These are phyloP conservation scores for Chaetura pelagica DNA, from an alignment of 2,113 vertebrate genomes.

Conservation along the genomic window DNA sequence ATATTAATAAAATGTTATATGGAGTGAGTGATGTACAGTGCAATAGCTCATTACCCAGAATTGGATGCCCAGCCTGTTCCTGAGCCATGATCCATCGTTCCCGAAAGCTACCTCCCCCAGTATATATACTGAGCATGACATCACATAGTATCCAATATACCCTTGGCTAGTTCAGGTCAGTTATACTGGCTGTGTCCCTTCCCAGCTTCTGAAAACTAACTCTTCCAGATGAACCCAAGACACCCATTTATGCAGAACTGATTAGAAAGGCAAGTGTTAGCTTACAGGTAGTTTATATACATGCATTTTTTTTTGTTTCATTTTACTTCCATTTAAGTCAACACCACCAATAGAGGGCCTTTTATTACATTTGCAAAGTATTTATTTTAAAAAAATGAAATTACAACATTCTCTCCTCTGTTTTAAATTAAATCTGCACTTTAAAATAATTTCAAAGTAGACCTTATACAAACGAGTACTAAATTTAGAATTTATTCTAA, in stretches of 20 bases:
- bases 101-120: too few species aligned
- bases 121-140: too few species aligned
- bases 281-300: background rate
- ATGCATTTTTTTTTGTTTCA: background rate
- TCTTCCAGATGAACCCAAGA: too few species aligned
- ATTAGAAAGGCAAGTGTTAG: background rate
- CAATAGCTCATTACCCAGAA: too few species aligned
- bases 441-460: background rate
- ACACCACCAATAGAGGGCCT: background rate
- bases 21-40: too few species aligned
- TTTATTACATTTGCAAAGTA: background rate
- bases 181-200: too few species aligned
- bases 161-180: too few species aligned
- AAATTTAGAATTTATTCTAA: background rate
- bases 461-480: background rate
- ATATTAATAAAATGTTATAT: too few species aligned
- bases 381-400: background rate
- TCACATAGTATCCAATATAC: too few species aligned
- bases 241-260: background rate
- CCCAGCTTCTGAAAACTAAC: too few species aligned
- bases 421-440: background rate
- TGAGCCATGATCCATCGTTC: too few species aligned
- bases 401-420: background rate
- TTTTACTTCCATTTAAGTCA: background rate
- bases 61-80: too few species aligned